Conservation (phyloP, 2,888 invertebrate species). For the Anodontia alba region DNA sequence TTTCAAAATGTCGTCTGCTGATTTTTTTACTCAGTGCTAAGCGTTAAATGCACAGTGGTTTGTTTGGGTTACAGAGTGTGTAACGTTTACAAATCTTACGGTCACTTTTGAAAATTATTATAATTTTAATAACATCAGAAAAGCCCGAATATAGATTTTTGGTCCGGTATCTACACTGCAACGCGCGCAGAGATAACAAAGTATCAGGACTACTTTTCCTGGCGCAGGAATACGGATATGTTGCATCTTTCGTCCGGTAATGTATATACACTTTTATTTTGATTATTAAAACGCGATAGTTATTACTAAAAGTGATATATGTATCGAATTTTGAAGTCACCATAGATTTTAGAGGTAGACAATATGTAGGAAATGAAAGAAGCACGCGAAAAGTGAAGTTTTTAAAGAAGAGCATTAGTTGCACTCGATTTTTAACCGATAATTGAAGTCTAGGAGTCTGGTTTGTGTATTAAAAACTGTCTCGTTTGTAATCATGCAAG, state of each 20-base stretch:
- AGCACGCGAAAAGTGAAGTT: no score
- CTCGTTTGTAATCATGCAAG: not conserved
- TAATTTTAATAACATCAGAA: not conserved
- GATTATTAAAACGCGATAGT: not conserved
- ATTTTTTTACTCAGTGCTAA: no score
- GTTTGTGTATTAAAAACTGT: not conserved
- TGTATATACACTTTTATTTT: conserved; percentile 5
- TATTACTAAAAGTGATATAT: conserved; percentile 3
- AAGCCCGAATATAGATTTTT: not conserved
- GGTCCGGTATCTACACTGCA: no score
- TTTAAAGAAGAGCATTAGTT: no score
- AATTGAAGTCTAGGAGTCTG: no score
- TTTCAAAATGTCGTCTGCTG: no score
- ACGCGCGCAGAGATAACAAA: no score
- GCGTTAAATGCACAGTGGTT: not conserved
- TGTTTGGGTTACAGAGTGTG: not conserved
- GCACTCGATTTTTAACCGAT: no score
- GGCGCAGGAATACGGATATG: not conserved
- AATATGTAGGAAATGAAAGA: no score
- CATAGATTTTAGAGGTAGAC: no score
- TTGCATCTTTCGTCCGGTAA: not conserved
- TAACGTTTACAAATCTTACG: not conserved
- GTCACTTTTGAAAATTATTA: not conserved
- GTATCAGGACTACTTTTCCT: not conserved
- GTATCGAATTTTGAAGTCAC: not conserved